These are phyloP conservation scores for Cantharis rustica DNA, from an alignment of 2,888 invertebrate species.

Conservation along the genomic window DNA sequence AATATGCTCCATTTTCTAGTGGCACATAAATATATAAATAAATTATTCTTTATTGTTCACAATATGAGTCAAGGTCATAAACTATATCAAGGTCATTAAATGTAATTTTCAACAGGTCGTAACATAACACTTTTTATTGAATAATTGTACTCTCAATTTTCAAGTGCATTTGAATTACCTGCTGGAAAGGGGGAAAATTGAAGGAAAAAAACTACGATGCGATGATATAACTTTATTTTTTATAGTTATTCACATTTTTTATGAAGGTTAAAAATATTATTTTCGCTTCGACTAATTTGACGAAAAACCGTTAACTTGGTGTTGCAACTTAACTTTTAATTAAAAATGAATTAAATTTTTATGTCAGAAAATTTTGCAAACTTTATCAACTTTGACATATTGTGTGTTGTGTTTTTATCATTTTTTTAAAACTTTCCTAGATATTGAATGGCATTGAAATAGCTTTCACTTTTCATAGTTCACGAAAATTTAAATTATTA, in stretches of 20 bases:
- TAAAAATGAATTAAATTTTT: neutral
- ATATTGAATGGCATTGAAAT: neutral
- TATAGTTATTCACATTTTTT: neutral
- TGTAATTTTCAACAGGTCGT: slow-evolving; percentile 7
- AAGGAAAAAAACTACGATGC: neutral
- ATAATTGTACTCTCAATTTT: slow-evolving; percentile 18
- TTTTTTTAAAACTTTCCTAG: neutral
- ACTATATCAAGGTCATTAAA: neutral
- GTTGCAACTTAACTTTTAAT: neutral
- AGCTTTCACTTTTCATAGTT: neutral
- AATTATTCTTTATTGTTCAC: neutral
- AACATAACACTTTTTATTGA: slow-evolving; percentile 15
- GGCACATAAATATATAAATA: neutral
- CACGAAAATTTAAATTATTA: neutral
- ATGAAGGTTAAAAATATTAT: neutral
- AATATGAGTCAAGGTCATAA: slow-evolving; percentile 14
- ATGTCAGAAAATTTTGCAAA: neutral
- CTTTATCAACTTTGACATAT: neutral
- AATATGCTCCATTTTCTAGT: neutral
- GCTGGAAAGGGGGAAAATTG: neutral
- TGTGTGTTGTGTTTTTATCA: neutral
- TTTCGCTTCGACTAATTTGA: neutral
- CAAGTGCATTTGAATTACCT: neutral
- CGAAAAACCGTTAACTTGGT: neutral
- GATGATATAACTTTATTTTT: neutral